These are phyloP conservation scores for Pandemis heparana DNA, from an alignment of 2,888 invertebrate genomes.

Conservation along the genomic window DNA sequence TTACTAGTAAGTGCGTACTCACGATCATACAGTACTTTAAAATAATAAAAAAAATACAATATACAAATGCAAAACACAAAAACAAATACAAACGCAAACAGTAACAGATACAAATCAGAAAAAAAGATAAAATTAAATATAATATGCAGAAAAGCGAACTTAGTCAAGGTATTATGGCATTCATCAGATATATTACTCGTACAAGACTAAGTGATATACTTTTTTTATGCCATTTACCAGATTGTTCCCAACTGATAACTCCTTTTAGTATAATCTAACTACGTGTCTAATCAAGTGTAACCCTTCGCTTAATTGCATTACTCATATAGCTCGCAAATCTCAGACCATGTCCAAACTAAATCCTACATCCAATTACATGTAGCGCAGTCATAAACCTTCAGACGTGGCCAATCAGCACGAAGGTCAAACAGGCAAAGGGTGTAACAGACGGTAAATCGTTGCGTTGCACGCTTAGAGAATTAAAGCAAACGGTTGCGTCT, in stretches of 20 bases:
- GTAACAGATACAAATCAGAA: no score
- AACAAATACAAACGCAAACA: no score
- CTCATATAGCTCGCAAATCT: neutral
- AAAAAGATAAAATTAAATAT: no score
- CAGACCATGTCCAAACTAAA: slow-evolving; percentile 1
- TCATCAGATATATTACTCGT: no score
- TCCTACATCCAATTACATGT: slow-evolving; percentile 17
- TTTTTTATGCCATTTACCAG: no score
- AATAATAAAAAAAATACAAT: no score
- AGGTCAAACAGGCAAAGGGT: slow-evolving; percentile 31
- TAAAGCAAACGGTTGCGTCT: neutral
- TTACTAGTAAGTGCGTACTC: neutral
- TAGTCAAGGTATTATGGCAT: no score
- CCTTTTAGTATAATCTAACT: neutral
- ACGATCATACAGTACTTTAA: neutral
- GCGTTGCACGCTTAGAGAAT: slow-evolving; percentile 13
- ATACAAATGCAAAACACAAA: no score
- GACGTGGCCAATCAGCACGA: slow-evolving; percentile 26
- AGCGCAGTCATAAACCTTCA: slow-evolving; percentile 14
- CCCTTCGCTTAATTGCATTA: neutral
- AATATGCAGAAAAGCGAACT: no score
- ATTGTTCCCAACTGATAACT: neutral
- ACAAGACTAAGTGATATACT: no score
- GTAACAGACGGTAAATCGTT: slow-evolving; percentile 16
- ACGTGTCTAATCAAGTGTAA: slow-evolving; percentile 2